Conservation (phyloP, 1,140 invertebrate genomes). For the Pectinophora gossypiella region DNA sequence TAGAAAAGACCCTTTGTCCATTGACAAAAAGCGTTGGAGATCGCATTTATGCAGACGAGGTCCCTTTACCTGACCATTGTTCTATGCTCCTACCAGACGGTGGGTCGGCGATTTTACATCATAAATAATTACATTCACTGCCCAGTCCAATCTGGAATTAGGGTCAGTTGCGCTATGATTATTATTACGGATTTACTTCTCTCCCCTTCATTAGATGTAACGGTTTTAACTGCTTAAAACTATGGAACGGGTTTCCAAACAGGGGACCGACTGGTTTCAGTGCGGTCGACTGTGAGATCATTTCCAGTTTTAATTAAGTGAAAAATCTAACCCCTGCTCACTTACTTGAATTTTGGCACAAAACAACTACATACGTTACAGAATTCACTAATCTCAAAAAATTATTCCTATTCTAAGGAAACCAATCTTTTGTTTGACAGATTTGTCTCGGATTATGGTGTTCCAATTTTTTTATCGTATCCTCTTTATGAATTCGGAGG, state of each 20-base stretch:
- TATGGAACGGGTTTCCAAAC: slow-evolving; percentile 65
- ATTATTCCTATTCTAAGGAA: background rate
- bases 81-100: slow-evolving; percentile 58
- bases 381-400: background rate
- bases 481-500: background rate
- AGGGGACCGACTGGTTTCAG: slow-evolving; percentile 57
- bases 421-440: background rate
- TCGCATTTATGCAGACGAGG: slow-evolving; percentile 60
- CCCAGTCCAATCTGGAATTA: slow-evolving; percentile 53
- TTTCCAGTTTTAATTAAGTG: slow-evolving; percentile 59
- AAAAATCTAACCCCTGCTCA: slow-evolving; percentile 16
- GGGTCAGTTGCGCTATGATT: slow-evolving; percentile 63
- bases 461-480: slow-evolving; percentile 11
- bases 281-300: slow-evolving; percentile 57
- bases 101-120: slow-evolving; percentile 55
- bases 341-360: background rate
- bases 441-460: background rate
- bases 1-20: slow-evolving; percentile 69
- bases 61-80: slow-evolving; percentile 64
- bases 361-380: background rate
- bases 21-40: slow-evolving; percentile 67
- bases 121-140: slow-evolving; percentile 67
- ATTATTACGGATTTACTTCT: slow-evolving; percentile 66
- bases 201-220: slow-evolving; percentile 74
- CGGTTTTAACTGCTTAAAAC: slow-evolving; percentile 73